Evolutionary conservation across 2,113 vertebrate genomes (phyloP).

Genomic region (Sus scrofa): DNA sequence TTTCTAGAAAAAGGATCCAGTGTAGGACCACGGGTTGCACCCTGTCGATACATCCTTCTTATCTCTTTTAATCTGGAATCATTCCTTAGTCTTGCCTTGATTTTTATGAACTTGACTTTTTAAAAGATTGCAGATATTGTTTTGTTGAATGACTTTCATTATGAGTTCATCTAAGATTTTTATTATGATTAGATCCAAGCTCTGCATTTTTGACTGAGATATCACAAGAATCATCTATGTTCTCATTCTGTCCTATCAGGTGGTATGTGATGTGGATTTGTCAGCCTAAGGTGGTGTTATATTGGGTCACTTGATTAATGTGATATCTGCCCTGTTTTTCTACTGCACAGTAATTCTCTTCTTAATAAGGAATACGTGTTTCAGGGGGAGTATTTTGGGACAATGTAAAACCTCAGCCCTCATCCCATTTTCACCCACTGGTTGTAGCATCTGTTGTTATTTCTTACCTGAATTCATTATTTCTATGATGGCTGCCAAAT

Average conservation of each 20-base stretch:
- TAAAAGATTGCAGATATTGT: background rate
- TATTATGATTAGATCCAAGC: background rate
- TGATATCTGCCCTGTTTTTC: background rate
- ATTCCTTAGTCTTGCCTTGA: background rate
- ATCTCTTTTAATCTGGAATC: background rate
- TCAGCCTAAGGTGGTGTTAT: background rate
- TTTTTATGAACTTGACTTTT: conserved; percentile 33
- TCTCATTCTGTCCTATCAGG: background rate
- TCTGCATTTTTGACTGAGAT: background rate
- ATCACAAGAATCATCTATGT: background rate
- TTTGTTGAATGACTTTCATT: background rate
- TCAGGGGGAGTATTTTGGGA: background rate
- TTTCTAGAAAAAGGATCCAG: background rate
- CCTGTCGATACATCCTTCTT: background rate
- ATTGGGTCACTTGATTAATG: background rate
- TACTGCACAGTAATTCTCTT: background rate
- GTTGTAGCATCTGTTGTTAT: background rate
- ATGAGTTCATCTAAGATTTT: conserved; percentile 42
- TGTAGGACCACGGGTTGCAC: background rate
- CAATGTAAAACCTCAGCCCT: background rate
- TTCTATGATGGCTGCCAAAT: background rate
- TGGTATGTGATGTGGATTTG: background rate
- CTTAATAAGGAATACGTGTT: background rate
- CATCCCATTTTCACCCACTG: background rate
- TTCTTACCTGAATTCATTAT: conserved; percentile 30